These are phyloP conservation scores for Poeciliopsis occidentalis DNA, from an alignment of 2,113 vertebrate genomes.

Conservation along the genomic window DNA sequence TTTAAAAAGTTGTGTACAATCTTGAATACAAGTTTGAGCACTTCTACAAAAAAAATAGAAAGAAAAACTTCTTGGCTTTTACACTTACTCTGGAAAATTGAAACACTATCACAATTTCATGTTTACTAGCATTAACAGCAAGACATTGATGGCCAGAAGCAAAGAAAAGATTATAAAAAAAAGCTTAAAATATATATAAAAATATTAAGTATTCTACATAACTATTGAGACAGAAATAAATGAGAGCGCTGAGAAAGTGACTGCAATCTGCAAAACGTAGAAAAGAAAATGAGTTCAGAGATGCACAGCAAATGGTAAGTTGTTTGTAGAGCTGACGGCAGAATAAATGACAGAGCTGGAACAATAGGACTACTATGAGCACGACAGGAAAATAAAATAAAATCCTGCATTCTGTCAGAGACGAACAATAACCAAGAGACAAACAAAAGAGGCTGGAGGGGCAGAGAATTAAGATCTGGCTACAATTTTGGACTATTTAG, in stretches of 20 bases:
- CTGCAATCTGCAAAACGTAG: background rate
- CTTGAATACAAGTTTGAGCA: background rate
- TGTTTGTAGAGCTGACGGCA: background rate
- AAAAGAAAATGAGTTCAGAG: background rate
- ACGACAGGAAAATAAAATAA: background rate
- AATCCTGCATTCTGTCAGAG: background rate
- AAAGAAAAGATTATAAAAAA: background rate
- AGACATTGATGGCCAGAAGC: background rate
- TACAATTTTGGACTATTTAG: constrained; percentile 33
- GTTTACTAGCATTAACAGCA: constrained; percentile 1
- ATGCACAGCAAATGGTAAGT: background rate
- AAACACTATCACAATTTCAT: background rate
- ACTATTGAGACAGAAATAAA: no score
- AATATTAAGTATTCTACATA: background rate
- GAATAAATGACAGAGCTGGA: background rate
- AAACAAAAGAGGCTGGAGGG: background rate
- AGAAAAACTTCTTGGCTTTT: background rate
- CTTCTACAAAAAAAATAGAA: background rate
- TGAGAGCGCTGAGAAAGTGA: background rate
- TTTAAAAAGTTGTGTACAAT: background rate
- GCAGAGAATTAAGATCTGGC: constrained; percentile 19
- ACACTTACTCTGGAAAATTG: background rate
- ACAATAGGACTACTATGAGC: constrained; percentile 7
- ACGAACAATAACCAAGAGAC: constrained; percentile 12
- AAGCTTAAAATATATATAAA: background rate